Conservation (phyloP, 2,113 vertebrate genomes). For the Coregonus clupeaformis region DNA sequence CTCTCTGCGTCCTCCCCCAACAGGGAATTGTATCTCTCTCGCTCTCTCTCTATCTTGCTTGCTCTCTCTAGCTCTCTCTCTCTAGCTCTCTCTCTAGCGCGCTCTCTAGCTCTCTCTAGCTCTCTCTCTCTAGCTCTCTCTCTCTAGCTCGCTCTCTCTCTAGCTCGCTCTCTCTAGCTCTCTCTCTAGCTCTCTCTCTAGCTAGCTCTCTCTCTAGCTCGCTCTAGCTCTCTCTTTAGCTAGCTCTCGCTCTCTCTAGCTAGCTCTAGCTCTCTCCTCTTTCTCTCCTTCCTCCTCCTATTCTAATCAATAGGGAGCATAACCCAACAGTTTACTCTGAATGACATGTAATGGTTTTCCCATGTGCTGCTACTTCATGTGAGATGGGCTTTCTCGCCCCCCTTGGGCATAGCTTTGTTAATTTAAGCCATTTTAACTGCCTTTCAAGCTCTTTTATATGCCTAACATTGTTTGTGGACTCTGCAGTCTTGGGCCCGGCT, state of each 20-base stretch:
- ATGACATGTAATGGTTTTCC: not conserved
- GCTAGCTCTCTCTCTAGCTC: not conserved
- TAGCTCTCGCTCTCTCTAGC: not conserved
- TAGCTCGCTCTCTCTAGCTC: not conserved
- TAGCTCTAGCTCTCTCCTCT: not conserved
- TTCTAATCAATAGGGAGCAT: not conserved
- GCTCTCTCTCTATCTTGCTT: not conserved
- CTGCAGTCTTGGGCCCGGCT: not conserved
- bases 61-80: not conserved
- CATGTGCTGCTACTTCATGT: not conserved
- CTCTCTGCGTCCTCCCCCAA: too few species aligned
- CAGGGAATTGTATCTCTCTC: not conserved
- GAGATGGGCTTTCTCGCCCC: not conserved
- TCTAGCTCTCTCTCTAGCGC: not conserved
- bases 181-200: conserved; percentile 25
- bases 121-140: not conserved
- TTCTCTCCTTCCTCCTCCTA: not conserved
- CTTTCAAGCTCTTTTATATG: not conserved
- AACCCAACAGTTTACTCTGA: not conserved
- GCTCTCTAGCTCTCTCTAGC: not conserved
- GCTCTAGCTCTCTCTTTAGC: not conserved
- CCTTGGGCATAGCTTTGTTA: not conserved
- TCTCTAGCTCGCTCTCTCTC: not conserved
- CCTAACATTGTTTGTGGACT: conserved; percentile 8
- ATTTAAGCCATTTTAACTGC: not conserved